Evolutionary conservation across 2,888 invertebrate genomes (phyloP), one percentile per base, ranked within the genome.

Genomic region (Barypeithes pellucidus): DNA sequence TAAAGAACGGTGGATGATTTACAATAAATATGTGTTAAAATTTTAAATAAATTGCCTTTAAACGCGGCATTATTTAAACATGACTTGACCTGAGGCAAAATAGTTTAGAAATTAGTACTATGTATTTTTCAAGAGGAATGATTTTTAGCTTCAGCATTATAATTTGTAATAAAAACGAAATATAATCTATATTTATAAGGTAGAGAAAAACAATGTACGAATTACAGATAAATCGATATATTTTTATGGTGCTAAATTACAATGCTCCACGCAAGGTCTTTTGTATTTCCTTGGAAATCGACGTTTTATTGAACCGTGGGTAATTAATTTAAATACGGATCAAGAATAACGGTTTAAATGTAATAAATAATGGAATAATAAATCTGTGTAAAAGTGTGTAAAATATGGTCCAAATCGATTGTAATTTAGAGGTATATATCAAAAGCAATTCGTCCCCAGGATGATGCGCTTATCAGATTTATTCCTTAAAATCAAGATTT

Each of bases 61-160:
- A 16, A n/a, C 22, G 24, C 50, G 50, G n/a, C 47, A 47, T 2
- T 11, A 47, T 20, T 47, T 47, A 50, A 50, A 50, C 50, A 24
- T 24, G 50, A 50, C 12, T n/a, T 9, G 12, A n/a, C 50, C 50
- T 0, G 9, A 3, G 50, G 50, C 50, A 24, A 50, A 3, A n/a
- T 50, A 50, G 12, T 50, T 50, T n/a, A n/a, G 1, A 50, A 50
- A 22, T 24, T 24, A 50, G n/a, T 22, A 24, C 3, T 45, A 4
- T 50, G 3, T 2, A 20, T 47, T 20, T 47, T 47, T 24, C 22
- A 22, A 16, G 43, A 47, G 12, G 16, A 18, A 50, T 24, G 24
- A 50, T 50, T 50, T n/a, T 50, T 50, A 50, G 50, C n/a, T 3
- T n/a, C n/a, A 22, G 9, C 22, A 22, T 12, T 22, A 24, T 24